Conservation (phyloP, 2,888 invertebrate species). For the Eudiplozoon nipponicum region DNA sequence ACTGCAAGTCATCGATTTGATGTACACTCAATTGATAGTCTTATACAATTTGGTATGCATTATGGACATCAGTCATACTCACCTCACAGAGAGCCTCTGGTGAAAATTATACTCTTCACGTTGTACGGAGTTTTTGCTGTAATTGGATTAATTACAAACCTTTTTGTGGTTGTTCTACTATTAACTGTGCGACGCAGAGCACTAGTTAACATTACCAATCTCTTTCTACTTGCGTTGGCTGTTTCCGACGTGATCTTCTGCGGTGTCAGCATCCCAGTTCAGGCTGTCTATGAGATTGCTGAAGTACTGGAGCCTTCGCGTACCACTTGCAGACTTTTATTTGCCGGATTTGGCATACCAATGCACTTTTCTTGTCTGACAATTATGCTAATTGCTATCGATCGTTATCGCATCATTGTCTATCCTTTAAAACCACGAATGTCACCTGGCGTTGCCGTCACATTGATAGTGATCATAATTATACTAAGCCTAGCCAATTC, state of each 20-base stretch:
- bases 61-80: too few species aligned
- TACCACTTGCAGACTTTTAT: slow-evolving; percentile 8
- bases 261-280: slow-evolving; percentile 14
- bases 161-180: slow-evolving; percentile 11
- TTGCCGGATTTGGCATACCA: slow-evolving; percentile 12
- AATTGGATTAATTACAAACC: slow-evolving; percentile 11
- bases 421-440: slow-evolving; percentile 13
- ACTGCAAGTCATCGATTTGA: too few species aligned
- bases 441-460: slow-evolving; percentile 1
- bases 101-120: too few species aligned
- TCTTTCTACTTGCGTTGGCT: slow-evolving; percentile 15
- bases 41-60: too few species aligned
- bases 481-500: slow-evolving; percentile 10
- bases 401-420: slow-evolving; percentile 16
- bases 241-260: slow-evolving; percentile 15
- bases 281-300: slow-evolving; percentile 11
- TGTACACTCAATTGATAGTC: too few species aligned
- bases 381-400: slow-evolving; percentile 15
- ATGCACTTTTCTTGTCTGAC: slow-evolving; percentile 13
- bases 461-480: slow-evolving; percentile 7
- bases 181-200: slow-evolving; percentile 6
- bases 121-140: too few species aligned
- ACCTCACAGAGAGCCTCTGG: too few species aligned
- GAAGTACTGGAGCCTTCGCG: not conserved
- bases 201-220: slow-evolving; percentile 14